Percentiles rank a stretch among this genome's conserved stretches.
Conservation (phyloP, 2,797 vertebrate species). For the Psittacula derbiana region DNA sequence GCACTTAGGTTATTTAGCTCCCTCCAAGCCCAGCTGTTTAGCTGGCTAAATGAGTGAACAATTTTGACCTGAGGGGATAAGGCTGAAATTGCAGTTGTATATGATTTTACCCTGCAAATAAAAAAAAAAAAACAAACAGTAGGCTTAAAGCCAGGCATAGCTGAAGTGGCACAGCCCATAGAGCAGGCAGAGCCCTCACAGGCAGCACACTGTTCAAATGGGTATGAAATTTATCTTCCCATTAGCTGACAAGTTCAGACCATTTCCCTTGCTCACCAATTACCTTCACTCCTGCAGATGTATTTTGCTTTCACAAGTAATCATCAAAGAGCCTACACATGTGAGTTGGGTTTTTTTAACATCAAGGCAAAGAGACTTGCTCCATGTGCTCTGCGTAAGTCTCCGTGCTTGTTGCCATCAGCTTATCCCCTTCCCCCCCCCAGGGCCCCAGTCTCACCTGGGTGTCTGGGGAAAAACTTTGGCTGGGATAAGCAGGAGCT, state of each 20-base stretch:
- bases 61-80: not conserved
- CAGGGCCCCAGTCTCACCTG: not conserved
- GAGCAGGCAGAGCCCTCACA: not conserved
- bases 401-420: fast-evolving
- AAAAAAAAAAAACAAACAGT: not conserved
- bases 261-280: not conserved
- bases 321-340: not conserved
- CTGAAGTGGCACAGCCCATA: too few relatives aligned
- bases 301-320: not conserved
- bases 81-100: not conserved
- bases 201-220: too few relatives aligned
- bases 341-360: not conserved
- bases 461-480: not conserved
- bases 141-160: not conserved
- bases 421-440: fast-evolving
- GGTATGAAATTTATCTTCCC: not conserved
- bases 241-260: not conserved
- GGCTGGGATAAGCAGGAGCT: not conserved
- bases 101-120: not conserved
- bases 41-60: too few relatives aligned
- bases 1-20: not conserved
- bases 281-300: not conserved
- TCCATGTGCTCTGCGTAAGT: not conserved
- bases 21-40: not conserved
- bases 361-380: not conserved